Percentiles rank a stretch among this genome's conserved stretches.
phyloP scores from a whole-genome alignment of 2,888 invertebrate species.

The Tenthredo mesomela region DNA sequence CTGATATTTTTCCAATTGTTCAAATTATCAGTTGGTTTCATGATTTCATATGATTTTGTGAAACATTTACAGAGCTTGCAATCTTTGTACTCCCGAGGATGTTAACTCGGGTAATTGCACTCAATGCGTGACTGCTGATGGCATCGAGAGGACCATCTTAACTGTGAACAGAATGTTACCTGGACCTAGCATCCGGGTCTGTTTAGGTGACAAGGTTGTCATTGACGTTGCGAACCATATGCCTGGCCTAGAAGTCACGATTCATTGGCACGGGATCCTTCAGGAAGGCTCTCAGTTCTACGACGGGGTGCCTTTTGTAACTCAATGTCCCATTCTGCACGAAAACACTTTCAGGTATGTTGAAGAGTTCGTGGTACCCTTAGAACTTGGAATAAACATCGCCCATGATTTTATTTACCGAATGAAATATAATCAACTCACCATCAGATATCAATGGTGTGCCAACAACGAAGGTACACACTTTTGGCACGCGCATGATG shows the following conservation, averaged over 20 bases:
- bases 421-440: conserved; percentile 53
- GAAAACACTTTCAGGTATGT: conserved; percentile 89
- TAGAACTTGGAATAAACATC: conserved; percentile 81
- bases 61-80: conserved; percentile 83
- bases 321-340: conserved; percentile 93
- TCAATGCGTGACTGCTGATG: conserved; percentile 93
- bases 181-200: conserved; percentile 93
- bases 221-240: conserved; percentile 92
- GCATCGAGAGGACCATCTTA: conserved; percentile 89
- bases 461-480: conserved; percentile 75
- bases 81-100: conserved; percentile 90
- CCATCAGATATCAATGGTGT: conserved; percentile 73
- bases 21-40: neutral
- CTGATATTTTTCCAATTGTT: neutral
- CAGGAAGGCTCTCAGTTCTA: conserved; percentile 91
- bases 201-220: conserved; percentile 91
- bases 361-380: neutral
- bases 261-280: conserved; percentile 96
- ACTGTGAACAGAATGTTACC: conserved; percentile 94
- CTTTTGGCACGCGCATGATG: conserved; percentile 76
- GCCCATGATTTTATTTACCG: neutral
- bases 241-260: conserved; percentile 91
- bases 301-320: conserved; percentile 93
- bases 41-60: neutral
- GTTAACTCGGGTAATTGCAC: conserved; percentile 90